A percentile compares a stretch with the other conserved stretches of the same genome.
Conservation (phyloP, 2,113 vertebrate genomes). For the Phaethornis superciliosus region DNA sequence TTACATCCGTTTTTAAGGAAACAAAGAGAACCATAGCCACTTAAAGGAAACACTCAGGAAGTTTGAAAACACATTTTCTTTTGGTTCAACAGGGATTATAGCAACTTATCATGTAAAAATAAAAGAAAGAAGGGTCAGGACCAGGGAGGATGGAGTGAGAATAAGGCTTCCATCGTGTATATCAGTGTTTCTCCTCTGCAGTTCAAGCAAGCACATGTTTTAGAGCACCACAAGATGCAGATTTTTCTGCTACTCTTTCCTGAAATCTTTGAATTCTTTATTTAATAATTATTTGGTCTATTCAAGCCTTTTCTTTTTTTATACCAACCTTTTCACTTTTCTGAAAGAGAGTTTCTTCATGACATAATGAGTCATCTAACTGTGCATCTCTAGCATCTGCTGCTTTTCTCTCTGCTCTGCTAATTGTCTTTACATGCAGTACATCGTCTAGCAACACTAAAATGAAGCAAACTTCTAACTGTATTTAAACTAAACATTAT, state of each 20-base stretch:
- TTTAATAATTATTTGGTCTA: not conserved
- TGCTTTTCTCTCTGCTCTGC: conserved; percentile 52
- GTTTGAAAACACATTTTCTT: not conserved
- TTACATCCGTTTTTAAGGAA: conserved; percentile 26
- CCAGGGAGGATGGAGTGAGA: not conserved
- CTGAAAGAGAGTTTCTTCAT: conserved; percentile 1
- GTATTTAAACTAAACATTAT: not conserved
- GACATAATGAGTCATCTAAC: conserved; percentile 44
- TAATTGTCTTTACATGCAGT: conserved; percentile 5
- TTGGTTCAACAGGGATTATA: not conserved
- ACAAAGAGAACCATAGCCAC: not conserved
- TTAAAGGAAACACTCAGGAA: not conserved
- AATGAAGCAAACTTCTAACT: not conserved
- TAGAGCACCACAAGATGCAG: not conserved
- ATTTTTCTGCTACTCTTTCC: not conserved
- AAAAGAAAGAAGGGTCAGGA: not conserved
- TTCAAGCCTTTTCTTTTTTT: not conserved
- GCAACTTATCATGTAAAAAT: not conserved
- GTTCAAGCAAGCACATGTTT: not conserved
- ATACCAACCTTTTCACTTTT: not conserved
- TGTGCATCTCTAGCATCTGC: conserved; percentile 34
- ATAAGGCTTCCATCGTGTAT: not conserved
- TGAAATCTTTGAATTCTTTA: not conserved
- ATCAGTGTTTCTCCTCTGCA: not conserved
- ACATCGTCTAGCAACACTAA: not conserved